Percentiles rank a stretch among this genome's conserved stretches.
Evolutionary conservation across 2,888 invertebrate genomes (phyloP).

Genomic region (Anagyrus pseudococci): DNA sequence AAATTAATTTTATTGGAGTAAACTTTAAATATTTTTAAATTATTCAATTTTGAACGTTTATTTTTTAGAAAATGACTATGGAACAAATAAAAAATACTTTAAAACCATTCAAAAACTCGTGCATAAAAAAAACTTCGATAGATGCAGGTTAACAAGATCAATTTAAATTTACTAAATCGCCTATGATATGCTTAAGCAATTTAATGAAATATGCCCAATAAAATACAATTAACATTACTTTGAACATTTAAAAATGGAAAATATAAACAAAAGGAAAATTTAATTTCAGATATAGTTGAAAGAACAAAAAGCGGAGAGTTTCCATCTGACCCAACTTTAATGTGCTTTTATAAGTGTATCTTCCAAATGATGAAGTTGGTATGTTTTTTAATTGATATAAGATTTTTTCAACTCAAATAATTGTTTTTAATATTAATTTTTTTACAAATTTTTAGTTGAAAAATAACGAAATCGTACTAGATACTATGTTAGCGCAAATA

Average conservation of each 20-base stretch:
- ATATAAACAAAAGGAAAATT: neutral
- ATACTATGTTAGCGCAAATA: conserved; percentile 64
- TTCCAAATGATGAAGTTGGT: conserved; percentile 66
- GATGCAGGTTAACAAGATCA: conserved; percentile 66
- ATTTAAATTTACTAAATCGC: conserved; percentile 19
- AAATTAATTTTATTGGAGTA: neutral
- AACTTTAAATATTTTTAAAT: no score
- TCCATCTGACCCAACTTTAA: conserved; percentile 40
- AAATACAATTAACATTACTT: no score
- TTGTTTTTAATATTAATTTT: conserved; percentile 41
- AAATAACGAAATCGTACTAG: conserved; percentile 64
- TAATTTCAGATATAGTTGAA: conserved; percentile 37
- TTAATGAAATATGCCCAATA: neutral
- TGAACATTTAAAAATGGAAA: no score
- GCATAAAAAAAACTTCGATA: conserved; percentile 69
- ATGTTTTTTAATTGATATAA: conserved; percentile 37
- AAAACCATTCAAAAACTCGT: conserved; percentile 70
- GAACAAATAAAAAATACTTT: conserved; percentile 71
- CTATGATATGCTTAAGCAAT: neutral
- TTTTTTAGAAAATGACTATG: conserved; percentile 48
- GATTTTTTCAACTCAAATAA: conserved; percentile 51
- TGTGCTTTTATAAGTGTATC: conserved; percentile 66
- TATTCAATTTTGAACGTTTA: no score
- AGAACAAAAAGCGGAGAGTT: conserved; percentile 43
- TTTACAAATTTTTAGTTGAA: conserved; percentile 57